Percentiles rank a stretch among this genome's conserved stretches.
Conservation (phyloP, 2,888 invertebrate genomes). For the Aleiodes leptofemur region DNA sequence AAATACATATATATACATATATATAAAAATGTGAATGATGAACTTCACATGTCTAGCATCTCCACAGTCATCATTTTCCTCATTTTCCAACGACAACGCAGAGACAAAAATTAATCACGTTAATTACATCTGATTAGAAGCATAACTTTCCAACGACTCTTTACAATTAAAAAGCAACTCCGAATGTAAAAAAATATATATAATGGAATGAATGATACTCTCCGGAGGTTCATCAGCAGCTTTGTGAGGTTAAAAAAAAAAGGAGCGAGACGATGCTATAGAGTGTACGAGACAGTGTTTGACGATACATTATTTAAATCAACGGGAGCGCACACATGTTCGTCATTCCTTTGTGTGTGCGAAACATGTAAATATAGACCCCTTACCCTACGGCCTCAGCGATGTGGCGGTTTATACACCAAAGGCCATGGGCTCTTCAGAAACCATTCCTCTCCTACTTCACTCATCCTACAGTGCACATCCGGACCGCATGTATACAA, state of each 20-base stretch:
- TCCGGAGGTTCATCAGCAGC: constrained; percentile 14
- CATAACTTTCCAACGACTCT: constrained; percentile 6
- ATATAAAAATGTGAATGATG: too few species aligned
- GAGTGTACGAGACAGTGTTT: constrained; percentile 21
- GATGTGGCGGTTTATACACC: constrained; percentile 10
- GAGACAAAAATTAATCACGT: constrained; percentile 2
- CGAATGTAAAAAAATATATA: neutral
- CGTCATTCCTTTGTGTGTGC: constrained; percentile 21
- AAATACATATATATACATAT: too few species aligned
- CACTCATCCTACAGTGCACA: constrained; percentile 8
- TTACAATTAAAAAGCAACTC: neutral
- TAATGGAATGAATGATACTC: constrained; percentile 16
- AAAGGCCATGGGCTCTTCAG: constrained; percentile 19
- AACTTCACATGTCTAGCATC: constrained; percentile 2
- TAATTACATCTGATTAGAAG: constrained; percentile 28
- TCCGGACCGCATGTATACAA: constrained; percentile 21
- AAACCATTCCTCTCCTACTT: constrained; percentile 1
- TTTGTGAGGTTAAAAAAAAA: neutral
- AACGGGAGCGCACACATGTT: constrained; percentile 25
- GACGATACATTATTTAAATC: constrained; percentile 39
- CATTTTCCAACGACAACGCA: neutral
- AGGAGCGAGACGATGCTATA: neutral
- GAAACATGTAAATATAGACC: constrained; percentile 22
- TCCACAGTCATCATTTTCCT: neutral
- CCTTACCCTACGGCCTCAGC: neutral